Evolutionary conservation across 2,113 vertebrate genomes (phyloP), one percentile per base, ranked within the genome.

Genomic region (Probosciger aterrimus): DNA sequence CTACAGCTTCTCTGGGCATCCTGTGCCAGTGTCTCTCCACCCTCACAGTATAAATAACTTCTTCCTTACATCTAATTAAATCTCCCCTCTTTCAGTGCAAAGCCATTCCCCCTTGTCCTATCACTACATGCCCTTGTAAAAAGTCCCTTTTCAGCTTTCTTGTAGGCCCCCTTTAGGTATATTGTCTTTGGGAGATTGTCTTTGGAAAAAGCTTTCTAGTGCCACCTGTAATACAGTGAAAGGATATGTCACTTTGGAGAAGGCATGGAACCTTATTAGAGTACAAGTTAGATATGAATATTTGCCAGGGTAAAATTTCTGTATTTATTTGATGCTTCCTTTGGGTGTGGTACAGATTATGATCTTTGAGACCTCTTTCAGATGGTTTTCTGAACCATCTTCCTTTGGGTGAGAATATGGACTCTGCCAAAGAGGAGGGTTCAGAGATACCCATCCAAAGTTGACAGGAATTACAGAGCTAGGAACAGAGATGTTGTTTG

Each of bases 141-240:
- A 59, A 35, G 33, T 35, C 22, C 14, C 33, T 35, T 22, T 59
- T 35, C 4, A 6, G 57, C 33, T 59, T 59, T 59, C 33, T 59
- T 59, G 57, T 24, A 35, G 33, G 20, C 14, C n/a, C n/a, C 14
- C 3, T 35, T 59, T 35, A 59, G 33, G 22, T 35, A 24, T 35
- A 59, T 35, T 35, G 20, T 59, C 33, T 59, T 59, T n/a, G 33
- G 25, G 57, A 23, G 23, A 0, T 31, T 14, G 3, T 20, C 18
- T 11, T 65, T 27, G 28, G 18, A 28, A 81, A 17, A 77, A 15
- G 33, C 7, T 37, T 74, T 30, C n/a, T 37, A 10, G 49, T 20
- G 39, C 15, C 30, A 12, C 7, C 46, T 30, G 35, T 9, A 27
- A 75, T 4, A 11, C 0, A 0, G 6, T 9, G 30, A 33, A 31